Evolutionary conservation across 2,888 invertebrate species (phyloP), one percentile per base, ranked within the genome.

Genomic region (Ormyrus rosae): DNA sequence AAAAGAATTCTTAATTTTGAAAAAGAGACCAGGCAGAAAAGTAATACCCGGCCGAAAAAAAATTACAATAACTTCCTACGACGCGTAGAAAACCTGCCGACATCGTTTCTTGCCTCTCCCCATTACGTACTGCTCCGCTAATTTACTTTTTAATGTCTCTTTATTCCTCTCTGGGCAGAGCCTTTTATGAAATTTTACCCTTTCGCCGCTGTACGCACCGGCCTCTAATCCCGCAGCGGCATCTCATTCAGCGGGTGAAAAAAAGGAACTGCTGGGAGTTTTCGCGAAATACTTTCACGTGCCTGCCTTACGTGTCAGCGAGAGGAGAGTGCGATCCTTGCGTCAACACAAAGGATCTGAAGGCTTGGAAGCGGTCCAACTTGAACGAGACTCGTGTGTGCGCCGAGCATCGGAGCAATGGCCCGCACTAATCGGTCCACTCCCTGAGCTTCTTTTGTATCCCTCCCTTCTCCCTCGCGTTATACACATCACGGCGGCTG

Each of bases 361-460:
- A 58, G 56, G 50, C 85, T 84, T 89, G 89, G 88, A 88, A 87
- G 65, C 83, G 86, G 83, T 89, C 88, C 89, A 89, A 89, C 86
- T 89, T 88, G 87, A 87, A 88, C 88, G 51, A 11, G 48, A 87
- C 86, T 86, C 84, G 85, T 86, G 87, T 86, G 87, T 86, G 84
- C 84, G 86, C 86, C 85, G 85, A 85, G 34, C 85, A 85, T 86
- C 85, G 86, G 53, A 83, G 88, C 88, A 90, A 90, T 89, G 89
- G 88, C 85, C 87, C 88, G 87, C 88, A 86, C 88, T 89, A 90
- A 89, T 89, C 89, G 89, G 85, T 87, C 88, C 83, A 85, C 87
- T 89, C 85, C 9, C 55, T 84, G 84, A 84, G 84, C 63, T 56
- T 65, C 56, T 74, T 74, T 74, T 65, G 58, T 58, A 45, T 50